A percentile compares a stretch with the other conserved stretches of the same genome.
These are phyloP conservation scores for Mesaphorura yosii DNA, from an alignment of 1,140 invertebrate genomes.

Conservation along the genomic window DNA sequence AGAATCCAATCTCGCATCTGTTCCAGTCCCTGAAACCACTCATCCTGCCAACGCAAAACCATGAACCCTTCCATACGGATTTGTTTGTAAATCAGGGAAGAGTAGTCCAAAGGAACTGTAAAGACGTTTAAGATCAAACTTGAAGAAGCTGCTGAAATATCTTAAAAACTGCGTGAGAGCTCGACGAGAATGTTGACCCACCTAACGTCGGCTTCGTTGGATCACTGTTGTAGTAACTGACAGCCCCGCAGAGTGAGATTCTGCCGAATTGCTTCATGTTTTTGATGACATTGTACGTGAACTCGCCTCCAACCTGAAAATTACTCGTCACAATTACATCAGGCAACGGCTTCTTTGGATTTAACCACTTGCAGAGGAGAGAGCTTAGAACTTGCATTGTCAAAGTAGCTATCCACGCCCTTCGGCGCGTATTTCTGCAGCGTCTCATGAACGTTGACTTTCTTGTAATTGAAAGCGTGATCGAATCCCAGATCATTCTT, in stretches of 20 bases:
- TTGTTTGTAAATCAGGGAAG: constrained; percentile 41
- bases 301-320: constrained; percentile 51
- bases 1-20: constrained; percentile 49
- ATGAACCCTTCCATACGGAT: constrained; percentile 53
- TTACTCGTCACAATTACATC: not conserved
- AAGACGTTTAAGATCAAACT: constrained; percentile 1
- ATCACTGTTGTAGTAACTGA: constrained; percentile 36
- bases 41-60: constrained; percentile 40
- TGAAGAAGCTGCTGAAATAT: not conserved
- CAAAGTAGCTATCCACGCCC: constrained; percentile 55
- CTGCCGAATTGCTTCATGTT: constrained; percentile 51
- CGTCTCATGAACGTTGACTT: constrained; percentile 31
- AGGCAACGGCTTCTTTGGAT: constrained; percentile 3
- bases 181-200: constrained; percentile 17
- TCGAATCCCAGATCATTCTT: constrained; percentile 41
- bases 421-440: constrained; percentile 37
- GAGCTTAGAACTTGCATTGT: constrained; percentile 47
- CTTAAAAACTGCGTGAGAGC: not conserved
- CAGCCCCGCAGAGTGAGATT: constrained; percentile 47
- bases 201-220: constrained; percentile 31
- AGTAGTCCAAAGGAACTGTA: constrained; percentile 41
- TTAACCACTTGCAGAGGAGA: not conserved
- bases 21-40: constrained; percentile 43
- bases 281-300: constrained; percentile 46
- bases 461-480: constrained; percentile 41